phyloP scores from a whole-genome alignment of 2,113 vertebrate species.

The Bubo bubo region DNA sequence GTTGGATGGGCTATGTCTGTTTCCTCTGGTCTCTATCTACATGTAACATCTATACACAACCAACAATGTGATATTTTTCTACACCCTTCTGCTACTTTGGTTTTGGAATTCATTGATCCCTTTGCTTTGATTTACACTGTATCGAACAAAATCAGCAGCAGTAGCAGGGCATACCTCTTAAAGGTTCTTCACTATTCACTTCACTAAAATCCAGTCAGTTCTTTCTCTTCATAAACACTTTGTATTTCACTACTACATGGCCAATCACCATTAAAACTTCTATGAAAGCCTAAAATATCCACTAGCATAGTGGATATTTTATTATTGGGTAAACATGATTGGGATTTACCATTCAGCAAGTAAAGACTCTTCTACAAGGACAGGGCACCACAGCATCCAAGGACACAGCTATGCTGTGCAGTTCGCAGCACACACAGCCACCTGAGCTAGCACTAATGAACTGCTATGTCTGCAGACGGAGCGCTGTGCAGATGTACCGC shows the following conservation, averaged over 20 bases:
- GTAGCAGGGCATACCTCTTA: neutral
- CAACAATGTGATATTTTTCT: neutral
- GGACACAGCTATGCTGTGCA: neutral
- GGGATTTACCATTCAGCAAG: neutral
- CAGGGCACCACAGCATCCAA: neutral
- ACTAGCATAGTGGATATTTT: neutral
- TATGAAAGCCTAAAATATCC: neutral
- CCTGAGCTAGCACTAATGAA: neutral
- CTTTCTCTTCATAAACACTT: neutral
- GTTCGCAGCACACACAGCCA: neutral
- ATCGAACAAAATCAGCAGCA: neutral
- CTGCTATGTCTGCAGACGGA: fast-evolving
- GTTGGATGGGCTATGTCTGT: fast-evolving
- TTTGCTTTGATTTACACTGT: neutral
- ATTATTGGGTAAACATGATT: fast-evolving
- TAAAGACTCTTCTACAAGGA: neutral
- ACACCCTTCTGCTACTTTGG: neutral
- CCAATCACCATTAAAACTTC: neutral
- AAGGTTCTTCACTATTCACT: neutral
- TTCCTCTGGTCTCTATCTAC: neutral
- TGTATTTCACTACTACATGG: neutral
- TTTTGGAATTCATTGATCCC: neutral
- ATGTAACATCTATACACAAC: fast-evolving
- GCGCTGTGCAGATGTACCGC: fast-evolving
- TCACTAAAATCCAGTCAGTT: neutral